Percentiles rank a stretch among this genome's conserved stretches.
phyloP scores from a whole-genome alignment of 2,113 vertebrate species.

The Harpagus bidentatus region DNA sequence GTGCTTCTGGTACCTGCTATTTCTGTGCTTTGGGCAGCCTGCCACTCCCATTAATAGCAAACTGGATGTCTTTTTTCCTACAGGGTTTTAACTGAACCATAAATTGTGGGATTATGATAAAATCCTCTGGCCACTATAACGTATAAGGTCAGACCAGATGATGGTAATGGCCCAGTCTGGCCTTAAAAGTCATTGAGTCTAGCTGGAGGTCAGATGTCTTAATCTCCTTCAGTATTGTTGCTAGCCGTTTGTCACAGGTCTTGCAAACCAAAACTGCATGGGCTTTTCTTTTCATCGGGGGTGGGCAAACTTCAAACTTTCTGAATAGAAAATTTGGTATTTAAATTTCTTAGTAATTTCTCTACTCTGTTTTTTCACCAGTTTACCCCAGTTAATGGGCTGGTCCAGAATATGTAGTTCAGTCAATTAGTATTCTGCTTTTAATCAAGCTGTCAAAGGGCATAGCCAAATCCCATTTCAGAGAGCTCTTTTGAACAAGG shows the following conservation, averaged over 20 bases:
- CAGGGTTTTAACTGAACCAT: not conserved
- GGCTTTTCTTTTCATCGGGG: not conserved
- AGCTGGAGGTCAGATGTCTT: not conserved
- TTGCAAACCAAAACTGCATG: not conserved
- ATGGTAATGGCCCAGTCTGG: not conserved
- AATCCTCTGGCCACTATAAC: not conserved
- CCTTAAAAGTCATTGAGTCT: not conserved
- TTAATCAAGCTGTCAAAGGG: not conserved
- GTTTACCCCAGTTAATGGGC: not conserved
- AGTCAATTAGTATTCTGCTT: not conserved
- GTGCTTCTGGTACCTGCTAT: not conserved
- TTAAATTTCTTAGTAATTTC: not conserved
- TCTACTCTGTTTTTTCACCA: not conserved
- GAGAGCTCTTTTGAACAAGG: not conserved
- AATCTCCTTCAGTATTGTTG: not conserved
- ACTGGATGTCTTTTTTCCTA: not conserved
- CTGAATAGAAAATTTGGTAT: not conserved
- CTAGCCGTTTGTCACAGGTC: not conserved
- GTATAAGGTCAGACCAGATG: not conserved
- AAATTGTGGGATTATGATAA: constrained; percentile 13
- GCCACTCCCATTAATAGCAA: not conserved
- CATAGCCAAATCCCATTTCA: not conserved
- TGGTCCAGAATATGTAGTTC: not conserved
- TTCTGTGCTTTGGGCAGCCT: not conserved
- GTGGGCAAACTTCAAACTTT: not conserved